phyloP scores from a whole-genome alignment of 2,113 vertebrate species.

The Onychostruthus taczanowskii region DNA sequence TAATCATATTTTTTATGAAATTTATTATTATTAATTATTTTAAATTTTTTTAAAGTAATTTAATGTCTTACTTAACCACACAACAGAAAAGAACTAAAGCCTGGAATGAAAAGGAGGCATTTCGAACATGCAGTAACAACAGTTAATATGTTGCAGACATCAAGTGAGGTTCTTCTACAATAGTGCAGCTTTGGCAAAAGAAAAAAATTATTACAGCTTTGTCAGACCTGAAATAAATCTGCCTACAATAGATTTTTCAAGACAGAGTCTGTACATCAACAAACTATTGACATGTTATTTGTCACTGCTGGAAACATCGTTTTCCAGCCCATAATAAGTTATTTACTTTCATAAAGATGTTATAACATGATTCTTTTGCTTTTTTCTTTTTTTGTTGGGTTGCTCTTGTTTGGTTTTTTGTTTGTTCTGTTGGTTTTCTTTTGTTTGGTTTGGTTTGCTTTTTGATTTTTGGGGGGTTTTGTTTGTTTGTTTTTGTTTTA shows the following conservation, averaged over 20 bases:
- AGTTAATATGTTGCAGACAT: background rate
- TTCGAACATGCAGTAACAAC: background rate
- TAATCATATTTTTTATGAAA: background rate
- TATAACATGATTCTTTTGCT: rapidly evolving
- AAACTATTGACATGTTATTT: background rate
- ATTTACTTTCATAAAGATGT: background rate
- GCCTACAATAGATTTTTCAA: background rate
- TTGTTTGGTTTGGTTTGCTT: background rate
- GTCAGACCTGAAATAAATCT: background rate
- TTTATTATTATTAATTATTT: background rate
- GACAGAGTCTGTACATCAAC: background rate
- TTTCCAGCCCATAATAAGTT: background rate
- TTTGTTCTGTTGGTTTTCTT: background rate
- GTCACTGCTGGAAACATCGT: background rate
- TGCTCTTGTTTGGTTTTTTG: no score
- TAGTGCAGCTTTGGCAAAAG: background rate
- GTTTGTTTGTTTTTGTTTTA: no score
- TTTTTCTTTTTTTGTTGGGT: background rate
- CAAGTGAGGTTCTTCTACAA: background rate
- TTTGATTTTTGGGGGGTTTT: no score
- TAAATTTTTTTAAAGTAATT: background rate
- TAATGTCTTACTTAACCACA: background rate
- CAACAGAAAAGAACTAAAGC: background rate
- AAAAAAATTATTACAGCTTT: background rate
- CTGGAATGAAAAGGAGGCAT: background rate